phyloP scores from a whole-genome alignment of 2,888 invertebrate genomes.

The Acronicta leporina region DNA sequence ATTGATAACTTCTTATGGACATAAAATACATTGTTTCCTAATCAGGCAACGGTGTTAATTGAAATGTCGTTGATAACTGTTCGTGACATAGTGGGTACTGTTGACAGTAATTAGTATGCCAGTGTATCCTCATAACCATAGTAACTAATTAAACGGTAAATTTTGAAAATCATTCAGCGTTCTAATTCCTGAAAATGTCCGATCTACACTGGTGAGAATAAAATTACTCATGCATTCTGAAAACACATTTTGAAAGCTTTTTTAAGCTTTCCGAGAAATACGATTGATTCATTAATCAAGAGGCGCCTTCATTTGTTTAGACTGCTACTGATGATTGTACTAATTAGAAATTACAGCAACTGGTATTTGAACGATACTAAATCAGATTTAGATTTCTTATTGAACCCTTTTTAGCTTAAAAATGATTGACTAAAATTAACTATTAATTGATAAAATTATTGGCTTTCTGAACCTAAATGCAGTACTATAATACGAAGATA shows the following conservation, averaged over 20 bases:
- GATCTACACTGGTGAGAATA: conserved; percentile 36
- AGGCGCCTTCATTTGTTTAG: conserved; percentile 38
- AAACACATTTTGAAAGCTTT: conserved; percentile 52
- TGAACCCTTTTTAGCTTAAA: neutral
- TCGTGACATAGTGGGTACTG: conserved; percentile 36
- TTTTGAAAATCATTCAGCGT: conserved; percentile 11
- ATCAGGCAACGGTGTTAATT: conserved; percentile 46
- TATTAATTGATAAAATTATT: too few relatives aligned
- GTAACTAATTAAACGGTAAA: conserved; percentile 42
- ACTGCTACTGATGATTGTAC: conserved; percentile 26
- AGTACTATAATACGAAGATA: neutral
- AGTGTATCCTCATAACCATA: conserved; percentile 21
- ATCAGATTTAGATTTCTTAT: neutral
- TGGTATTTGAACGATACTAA: neutral
- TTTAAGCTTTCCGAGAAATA: conserved; percentile 54
- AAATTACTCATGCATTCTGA: conserved; percentile 62
- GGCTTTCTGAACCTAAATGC: neutral
- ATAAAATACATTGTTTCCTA: conserved; percentile 54
- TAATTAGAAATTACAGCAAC: conserved; percentile 29
- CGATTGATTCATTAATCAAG: conserved; percentile 58
- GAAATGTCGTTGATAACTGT: conserved; percentile 52
- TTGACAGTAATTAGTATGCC: conserved; percentile 42
- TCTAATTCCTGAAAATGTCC: conserved; percentile 11
- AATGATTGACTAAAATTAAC: neutral
- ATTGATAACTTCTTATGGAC: conserved; percentile 39